These are phyloP conservation scores for Cordilura impudica DNA, from an alignment of 2,888 invertebrate genomes.

Conservation along the genomic window DNA sequence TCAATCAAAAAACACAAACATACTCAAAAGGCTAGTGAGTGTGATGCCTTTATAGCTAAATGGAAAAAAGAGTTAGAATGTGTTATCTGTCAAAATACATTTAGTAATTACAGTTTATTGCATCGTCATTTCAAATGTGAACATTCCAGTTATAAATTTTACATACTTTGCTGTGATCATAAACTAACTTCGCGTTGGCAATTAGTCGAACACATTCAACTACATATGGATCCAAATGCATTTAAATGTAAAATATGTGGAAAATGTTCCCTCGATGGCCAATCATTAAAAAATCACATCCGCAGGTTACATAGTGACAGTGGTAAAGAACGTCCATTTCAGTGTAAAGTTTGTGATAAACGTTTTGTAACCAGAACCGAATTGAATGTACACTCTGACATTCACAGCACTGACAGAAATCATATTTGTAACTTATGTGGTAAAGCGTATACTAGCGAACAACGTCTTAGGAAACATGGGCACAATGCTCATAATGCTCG, in stretches of 20 bases:
- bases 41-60: conserved; percentile 63
- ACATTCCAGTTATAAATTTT: conserved; percentile 61
- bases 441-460: conserved; percentile 60
- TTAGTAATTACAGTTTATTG: conserved; percentile 58
- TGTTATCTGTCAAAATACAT: conserved; percentile 54
- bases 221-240: conserved; percentile 65
- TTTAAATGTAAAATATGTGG: conserved; percentile 65
- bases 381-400: conserved; percentile 56
- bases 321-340: conserved; percentile 46
- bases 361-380: conserved; percentile 60
- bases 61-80: conserved; percentile 63
- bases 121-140: conserved; percentile 60
- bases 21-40: conserved; percentile 39
- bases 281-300: conserved; percentile 60
- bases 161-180: conserved; percentile 64
- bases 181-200: conserved; percentile 63
- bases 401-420: conserved; percentile 54
- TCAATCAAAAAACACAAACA: too few species aligned
- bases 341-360: conserved; percentile 64
- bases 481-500: conserved; percentile 54
- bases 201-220: conserved; percentile 64
- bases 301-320: conserved; percentile 61
- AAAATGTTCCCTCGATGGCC: conserved; percentile 1
- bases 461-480: conserved; percentile 57
- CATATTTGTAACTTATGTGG: conserved; percentile 65